Evolutionary conservation across 2,797 vertebrate species (phyloP).

Genomic region (Cossypha polioptera): DNA sequence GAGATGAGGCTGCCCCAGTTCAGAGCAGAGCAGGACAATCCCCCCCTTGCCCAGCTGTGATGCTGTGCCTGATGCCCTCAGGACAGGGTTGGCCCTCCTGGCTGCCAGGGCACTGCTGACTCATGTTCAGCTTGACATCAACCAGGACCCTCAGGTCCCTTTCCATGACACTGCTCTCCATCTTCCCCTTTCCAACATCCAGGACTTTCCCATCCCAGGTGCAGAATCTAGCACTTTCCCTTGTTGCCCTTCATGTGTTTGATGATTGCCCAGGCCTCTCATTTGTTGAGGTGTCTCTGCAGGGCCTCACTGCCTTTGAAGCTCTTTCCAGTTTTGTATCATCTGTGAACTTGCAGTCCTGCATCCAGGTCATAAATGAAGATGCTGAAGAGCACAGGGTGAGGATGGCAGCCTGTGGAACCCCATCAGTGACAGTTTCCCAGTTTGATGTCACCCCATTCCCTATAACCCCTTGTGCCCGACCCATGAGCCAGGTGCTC

Average conservation of each 20-base stretch:
- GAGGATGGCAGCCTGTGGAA: not conserved
- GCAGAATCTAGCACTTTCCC: not conserved
- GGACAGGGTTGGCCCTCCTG: accelerated
- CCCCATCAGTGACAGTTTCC: not conserved
- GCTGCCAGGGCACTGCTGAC: not conserved
- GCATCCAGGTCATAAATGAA: not conserved
- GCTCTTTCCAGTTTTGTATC: not conserved
- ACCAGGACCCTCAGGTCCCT: not conserved
- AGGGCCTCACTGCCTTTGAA: not conserved
- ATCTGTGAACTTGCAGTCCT: not conserved
- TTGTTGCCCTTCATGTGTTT: not conserved
- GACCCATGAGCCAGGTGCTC: accelerated
- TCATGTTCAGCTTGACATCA: accelerated
- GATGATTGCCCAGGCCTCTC: not conserved
- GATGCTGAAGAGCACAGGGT: not conserved
- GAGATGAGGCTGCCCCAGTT: accelerated
- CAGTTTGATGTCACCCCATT: not conserved
- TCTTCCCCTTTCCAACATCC: not conserved
- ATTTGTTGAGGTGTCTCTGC: not conserved
- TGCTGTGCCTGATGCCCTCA: not conserved
- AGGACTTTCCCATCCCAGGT: not conserved
- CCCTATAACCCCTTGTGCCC: not conserved
- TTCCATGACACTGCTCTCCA: not conserved
- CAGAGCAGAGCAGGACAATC: not conserved
- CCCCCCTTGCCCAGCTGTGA: accelerated